Evolutionary conservation across 2,113 vertebrate species (phyloP), one percentile per base, ranked within the genome.

Genomic region (Poeciliopsis occidentalis): DNA sequence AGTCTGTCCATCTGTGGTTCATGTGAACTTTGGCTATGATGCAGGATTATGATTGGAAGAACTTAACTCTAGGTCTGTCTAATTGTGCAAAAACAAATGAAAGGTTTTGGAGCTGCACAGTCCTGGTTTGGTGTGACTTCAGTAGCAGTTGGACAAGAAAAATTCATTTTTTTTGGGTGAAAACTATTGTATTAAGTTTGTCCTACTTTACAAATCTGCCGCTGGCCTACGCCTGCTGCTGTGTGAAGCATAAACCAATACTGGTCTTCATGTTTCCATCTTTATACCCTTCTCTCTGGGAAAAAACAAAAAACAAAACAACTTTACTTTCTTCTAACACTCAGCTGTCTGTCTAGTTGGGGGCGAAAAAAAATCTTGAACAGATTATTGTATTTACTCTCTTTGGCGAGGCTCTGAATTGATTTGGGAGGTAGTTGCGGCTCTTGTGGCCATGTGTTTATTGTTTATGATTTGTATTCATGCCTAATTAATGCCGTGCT

Each of bases 391-490:
- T 85, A 92, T 85, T 94, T 92, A 62, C 73, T 92, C 91, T 91
- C 81, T 92, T 92, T 93, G 89, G 87, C 90, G 67, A 87, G 82
- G 82, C 44, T 29, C 71, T 63, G 79, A 82, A 86, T 82, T 81
- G 83, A 80, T 86, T 90, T 72, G 80, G 89, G 81, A 92, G 82
- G 92, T 22, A 27, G 85, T 76, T 81, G 84, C 78, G 94, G 92
- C 67, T 93, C 94, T 91, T 84, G 92, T 80, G 93, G 94, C 84
- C 87, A 91, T 75, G 83, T 91, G 91, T 93, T 91, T 92, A 92
- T 91, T 94, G 95, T 89, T 93, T 94, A 88, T 93, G 85, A 83
- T 91, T 93, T 91, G 86, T 91, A 93, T 94, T 92, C 93, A 88
- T 90, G 89, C 85, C 80, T 92, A 93, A 94, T 95, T 94, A 95